Percentiles rank a stretch among this genome's conserved stretches.
These are phyloP conservation scores for Lepidotrigona ventralis DNA, from an alignment of 1,140 invertebrate genomes.

Conservation along the genomic window DNA sequence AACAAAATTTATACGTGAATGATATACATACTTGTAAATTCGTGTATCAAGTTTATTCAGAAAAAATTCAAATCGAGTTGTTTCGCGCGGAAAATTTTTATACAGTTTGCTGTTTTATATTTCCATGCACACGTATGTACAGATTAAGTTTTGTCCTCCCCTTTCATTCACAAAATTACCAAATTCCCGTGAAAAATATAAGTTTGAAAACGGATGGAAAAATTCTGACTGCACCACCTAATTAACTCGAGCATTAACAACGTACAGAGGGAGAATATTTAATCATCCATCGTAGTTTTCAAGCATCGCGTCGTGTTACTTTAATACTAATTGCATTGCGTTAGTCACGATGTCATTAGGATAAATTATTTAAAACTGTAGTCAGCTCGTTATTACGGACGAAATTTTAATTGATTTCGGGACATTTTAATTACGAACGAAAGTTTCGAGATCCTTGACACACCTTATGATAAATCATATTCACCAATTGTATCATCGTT, in stretches of 20 bases:
- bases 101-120: not conserved
- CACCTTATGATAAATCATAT: not conserved
- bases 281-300: conserved; percentile 4
- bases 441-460: not conserved
- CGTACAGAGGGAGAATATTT: not conserved
- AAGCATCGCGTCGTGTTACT: not conserved
- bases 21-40: not conserved
- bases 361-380: conserved; percentile 8
- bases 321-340: conserved; percentile 14
- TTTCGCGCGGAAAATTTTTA: not conserved
- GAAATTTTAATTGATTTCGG: conserved; percentile 1
- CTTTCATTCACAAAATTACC: not conserved
- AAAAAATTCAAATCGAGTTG: not conserved
- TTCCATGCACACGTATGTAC: no score
- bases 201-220: not conserved
- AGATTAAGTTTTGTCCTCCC: not conserved
- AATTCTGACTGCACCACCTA: not conserved
- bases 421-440: conserved; percentile 1
- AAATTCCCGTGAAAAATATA: not conserved
- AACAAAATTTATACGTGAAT: not conserved
- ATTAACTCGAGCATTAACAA: conserved; percentile 5
- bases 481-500: not conserved
- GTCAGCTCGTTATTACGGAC: not conserved
- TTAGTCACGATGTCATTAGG: conserved; percentile 11
- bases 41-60: conserved; percentile 18